Base-by-base conservation (phyloP, 2,888 invertebrate species). In the Bimastos eiseni region DNA sequence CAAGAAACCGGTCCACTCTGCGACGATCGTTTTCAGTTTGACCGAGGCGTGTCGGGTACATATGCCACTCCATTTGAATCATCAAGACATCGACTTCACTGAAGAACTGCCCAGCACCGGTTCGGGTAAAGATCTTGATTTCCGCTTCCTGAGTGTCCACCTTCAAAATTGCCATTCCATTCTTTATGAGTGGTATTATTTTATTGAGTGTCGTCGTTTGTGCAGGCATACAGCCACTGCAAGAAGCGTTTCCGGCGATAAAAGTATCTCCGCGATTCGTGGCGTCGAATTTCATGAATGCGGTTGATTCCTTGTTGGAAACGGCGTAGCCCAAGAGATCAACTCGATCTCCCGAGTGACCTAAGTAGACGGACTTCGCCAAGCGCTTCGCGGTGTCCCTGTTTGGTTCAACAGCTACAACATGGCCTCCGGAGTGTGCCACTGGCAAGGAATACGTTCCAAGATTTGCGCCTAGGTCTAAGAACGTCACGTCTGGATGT, bases 131-230 rank as follows among this genome's bases (percentile, higher is more conserved):
- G 11, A 37, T 37, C 41, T 89, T 89, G 38, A 41, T 37, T 89
- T 89, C 89, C 17, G 34, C 41, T 37, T 41, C 89, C 38, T 89
- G 38, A 38, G 38, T 41, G 89, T 89, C 89, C n/a, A 89, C 89
- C 89, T 89, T 89, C n/a, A 89, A 4, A 38, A 37, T 37, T 37
- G 36, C 89, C n/a, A 2, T 30, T 89, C 36, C 30, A 24, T n/a
- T 89, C 13, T 24, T 37, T 24, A 89, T 37, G 41, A 89, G 30
- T 17, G 37, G 38, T 37, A 38, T n/a, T n/a, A 89, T 38, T 34
- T 89, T 33, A 37, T 89, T 37, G 21, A 89, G 38, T 17, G 89
- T 89, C 30, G 41, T 37, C 37, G 38, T 37, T 3, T 38, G 13
- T n/a, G 38, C 41, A 19, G 89, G 21, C 19, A 84, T 1, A 21